Base-by-base conservation (phyloP, 2,888 invertebrate genomes). In the Plagodis dolabraria region DNA sequence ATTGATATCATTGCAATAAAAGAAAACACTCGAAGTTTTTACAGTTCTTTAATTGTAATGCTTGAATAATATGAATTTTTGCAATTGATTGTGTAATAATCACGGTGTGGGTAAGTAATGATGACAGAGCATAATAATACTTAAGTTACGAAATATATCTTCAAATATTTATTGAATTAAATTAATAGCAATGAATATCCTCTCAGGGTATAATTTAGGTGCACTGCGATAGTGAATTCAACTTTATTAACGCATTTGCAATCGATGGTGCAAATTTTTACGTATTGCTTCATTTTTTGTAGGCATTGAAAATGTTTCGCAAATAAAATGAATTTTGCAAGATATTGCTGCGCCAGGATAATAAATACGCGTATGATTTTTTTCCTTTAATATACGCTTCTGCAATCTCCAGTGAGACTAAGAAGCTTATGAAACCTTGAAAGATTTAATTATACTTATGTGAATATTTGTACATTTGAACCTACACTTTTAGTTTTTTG, bases 11-110 rank as follows among this genome's bases (percentile, higher is more conserved):
- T 53, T 53, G 11, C 56, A 53, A 45, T 53, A 53, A 53, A 56
- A 33, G 56, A 49, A 60, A 61, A 50, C 60, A 57, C 56, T 61
- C 46, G 52, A 53, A 53, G 22, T 40, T 56, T 60, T 53, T 54
- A 54, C 44, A 48, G 44, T 47, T 42, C 34, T 45, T 40, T 33
- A 55, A 36, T n/a, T 51, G 50, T 40, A 40, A 51, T 45, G 51
- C 43, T 33, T 34, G 52, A 40, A 45, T 22, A 22, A 22, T 38
- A 47, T 47, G 34, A 12, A 34, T 43, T 35, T 33, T 61, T 57
- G 56, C 56, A 53, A 46, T 56, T 34, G 7, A 49, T 61, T 61
- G 60, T 47, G 60, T 35, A 61, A 61, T 52, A 52, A 34, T 50
- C 48, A 42, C 43, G 49, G 49, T 55, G 12, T 52, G 43, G 45